phyloP scores from a whole-genome alignment of 2,113 vertebrate genomes.

The Loxodonta africana region DNA sequence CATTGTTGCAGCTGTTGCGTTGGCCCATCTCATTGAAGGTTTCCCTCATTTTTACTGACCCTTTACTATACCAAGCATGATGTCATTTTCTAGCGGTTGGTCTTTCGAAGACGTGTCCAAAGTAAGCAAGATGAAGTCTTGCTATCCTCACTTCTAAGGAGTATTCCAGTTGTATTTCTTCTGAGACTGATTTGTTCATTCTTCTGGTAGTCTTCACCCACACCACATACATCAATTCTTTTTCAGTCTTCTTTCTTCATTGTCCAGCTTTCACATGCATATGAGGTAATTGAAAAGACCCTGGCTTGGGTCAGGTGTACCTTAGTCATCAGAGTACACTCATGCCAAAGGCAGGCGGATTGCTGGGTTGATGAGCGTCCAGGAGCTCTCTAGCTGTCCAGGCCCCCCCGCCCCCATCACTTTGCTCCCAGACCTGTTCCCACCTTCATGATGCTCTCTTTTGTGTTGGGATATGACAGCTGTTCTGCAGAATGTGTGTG shows the following conservation, averaged over 20 bases:
- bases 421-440: neutral
- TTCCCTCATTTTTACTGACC: no score
- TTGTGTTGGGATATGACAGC: neutral
- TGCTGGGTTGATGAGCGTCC: neutral
- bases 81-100: neutral
- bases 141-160: neutral
- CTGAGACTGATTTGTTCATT: neutral
- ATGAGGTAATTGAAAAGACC: neutral
- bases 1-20: neutral
- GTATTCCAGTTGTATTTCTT: neutral
- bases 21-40: no score
- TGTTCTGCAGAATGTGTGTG: neutral
- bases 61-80: no score
- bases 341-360: neutral
- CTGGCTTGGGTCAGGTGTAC: neutral
- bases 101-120: neutral
- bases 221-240: neutral
- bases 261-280: neutral
- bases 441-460: neutral
- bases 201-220: neutral
- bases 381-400: neutral
- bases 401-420: neutral
- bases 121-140: neutral
- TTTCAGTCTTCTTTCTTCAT: neutral
- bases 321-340: neutral